Evolutionary conservation across 2,888 invertebrate species (phyloP), one percentile per base, ranked within the genome.

Genomic region (Elmis aenea): DNA sequence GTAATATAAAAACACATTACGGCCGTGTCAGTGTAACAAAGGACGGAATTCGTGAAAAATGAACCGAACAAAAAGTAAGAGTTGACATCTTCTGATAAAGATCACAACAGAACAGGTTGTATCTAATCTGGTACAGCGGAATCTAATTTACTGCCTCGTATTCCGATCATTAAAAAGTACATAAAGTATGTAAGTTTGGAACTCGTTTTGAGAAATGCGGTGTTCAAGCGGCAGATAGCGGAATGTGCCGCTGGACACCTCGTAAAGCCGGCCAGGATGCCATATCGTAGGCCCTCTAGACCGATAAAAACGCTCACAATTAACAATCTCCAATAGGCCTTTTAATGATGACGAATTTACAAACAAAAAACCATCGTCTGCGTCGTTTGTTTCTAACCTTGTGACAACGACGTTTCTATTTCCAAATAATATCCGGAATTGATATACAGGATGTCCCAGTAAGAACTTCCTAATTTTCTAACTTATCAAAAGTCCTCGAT

Each of bases 241-340:
- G 41, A 49, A 49, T 47, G 46, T 45, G 46, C 49, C 49, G 46
- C 42, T 40, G 46, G 46, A 49, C 49, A 49, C 49, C 45, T 47
- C 36, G 43, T 45, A 40, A 38, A 35, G 41, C 42, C 45, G 36
- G 32, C 35, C 31, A 31, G 42, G 37, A 44, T 38, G 46, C 44
- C 45, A 44, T 42, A 42, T 42, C 42, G 38, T 42, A 38, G 31
- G 42, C 28, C 5, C 5, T 8, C n/a, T n/a, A 42, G 42, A 42
- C 42, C 42, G 38, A 38, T 42, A 42, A 42, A 42, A 42, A 38
- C 38, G 26, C 38, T 34, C 33, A 38, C 42, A 42, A 42, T 42
- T 42, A 42, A 42, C 42, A 34, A 35, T 35, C 38, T 42, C 38
- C 26, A 35, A 42, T 42, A 35, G 38, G 38, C 32, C 35, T 42